Percentiles rank a stretch among this genome's conserved stretches.
Evolutionary conservation across 2,797 vertebrate genomes (phyloP).

Genomic region (Anniella stebbinsi): DNA sequence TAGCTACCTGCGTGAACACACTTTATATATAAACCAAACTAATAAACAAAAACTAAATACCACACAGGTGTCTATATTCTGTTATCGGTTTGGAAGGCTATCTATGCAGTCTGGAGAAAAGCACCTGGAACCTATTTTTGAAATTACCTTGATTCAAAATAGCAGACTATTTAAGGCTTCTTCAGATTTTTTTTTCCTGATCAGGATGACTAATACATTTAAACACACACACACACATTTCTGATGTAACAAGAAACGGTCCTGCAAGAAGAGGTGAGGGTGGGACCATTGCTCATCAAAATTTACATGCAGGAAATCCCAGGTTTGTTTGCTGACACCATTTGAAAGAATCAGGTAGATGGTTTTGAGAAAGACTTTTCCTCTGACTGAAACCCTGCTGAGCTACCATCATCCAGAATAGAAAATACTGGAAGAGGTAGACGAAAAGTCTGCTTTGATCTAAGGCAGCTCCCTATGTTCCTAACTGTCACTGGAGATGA

Average conservation of each 20-base stretch:
- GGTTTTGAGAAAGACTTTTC: background rate
- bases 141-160: background rate
- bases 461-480: too few relatives aligned
- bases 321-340: background rate
- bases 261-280: background rate
- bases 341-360: background rate
- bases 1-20: background rate
- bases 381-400: too few relatives aligned
- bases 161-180: background rate
- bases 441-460: too few relatives aligned
- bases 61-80: background rate
- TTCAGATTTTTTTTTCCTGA: background rate
- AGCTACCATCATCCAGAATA: too few relatives aligned
- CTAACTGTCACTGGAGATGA: too few relatives aligned
- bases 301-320: background rate
- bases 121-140: slow-evolving; percentile 21
- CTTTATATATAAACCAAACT: background rate
- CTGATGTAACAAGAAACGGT: background rate
- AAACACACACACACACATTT: background rate
- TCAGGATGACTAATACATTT: background rate
- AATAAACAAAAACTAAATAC: background rate
- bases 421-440: too few relatives aligned
- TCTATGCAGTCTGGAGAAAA: background rate
- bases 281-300: background rate
- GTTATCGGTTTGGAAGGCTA: background rate